These are phyloP conservation scores for Stratiomys singularior DNA, from an alignment of 2,888 invertebrate species.

Conservation along the genomic window DNA sequence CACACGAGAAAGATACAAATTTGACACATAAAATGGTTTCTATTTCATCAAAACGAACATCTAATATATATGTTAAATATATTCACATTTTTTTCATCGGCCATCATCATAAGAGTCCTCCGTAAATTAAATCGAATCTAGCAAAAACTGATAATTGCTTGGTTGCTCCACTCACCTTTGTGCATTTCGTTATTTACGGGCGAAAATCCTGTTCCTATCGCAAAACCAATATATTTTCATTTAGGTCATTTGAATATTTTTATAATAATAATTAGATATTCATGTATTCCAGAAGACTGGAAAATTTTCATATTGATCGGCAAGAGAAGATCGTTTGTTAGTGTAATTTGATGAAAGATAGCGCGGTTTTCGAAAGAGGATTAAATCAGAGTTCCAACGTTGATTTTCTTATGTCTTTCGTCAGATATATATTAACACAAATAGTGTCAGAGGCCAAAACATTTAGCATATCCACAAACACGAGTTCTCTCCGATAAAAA, in stretches of 20 bases:
- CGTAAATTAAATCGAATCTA: not conserved
- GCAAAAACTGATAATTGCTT: slow-evolving; percentile 11
- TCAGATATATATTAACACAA: too few species aligned
- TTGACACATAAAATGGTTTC: too few species aligned
- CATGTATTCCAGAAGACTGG: not conserved
- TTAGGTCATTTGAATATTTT: not conserved
- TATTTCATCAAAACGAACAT: too few species aligned
- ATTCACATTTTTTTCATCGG: not conserved
- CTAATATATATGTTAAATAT: not conserved
- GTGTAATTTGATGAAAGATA: too few species aligned
- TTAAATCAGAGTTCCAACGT: too few species aligned
- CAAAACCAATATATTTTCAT: not conserved
- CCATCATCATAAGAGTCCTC: not conserved
- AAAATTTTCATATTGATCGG: not conserved
- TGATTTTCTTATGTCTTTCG: too few species aligned
- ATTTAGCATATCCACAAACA: too few species aligned
- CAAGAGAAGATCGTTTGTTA: too few species aligned
- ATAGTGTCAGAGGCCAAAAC: too few species aligned
- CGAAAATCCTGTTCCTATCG: not conserved
- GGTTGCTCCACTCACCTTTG: not conserved
- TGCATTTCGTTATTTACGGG: not conserved
- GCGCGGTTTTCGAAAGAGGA: too few species aligned
- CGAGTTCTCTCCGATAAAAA: too few species aligned
- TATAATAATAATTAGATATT: not conserved
- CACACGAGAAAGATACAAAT: too few species aligned